These are phyloP conservation scores for Malacoraja senta DNA, from an alignment of 2,797 vertebrate genomes.

Conservation along the genomic window DNA sequence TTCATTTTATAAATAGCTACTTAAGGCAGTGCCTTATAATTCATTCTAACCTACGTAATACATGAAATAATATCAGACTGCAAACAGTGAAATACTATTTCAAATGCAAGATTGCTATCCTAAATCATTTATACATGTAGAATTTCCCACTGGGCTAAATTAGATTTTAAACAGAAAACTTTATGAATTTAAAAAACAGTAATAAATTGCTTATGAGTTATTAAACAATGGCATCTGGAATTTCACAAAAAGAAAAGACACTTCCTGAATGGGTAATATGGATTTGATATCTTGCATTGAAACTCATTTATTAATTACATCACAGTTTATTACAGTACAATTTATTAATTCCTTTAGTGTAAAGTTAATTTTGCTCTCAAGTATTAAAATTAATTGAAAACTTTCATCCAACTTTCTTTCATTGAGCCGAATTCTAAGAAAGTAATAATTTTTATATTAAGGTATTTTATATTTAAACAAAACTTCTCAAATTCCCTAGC, in stretches of 20 bases:
- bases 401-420: not conserved
- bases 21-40: not conserved
- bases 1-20: not conserved
- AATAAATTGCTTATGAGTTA: not conserved
- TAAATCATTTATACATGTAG: not conserved
- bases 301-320: not conserved
- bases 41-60: not conserved
- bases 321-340: not conserved
- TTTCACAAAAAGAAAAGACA: not conserved
- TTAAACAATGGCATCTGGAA: not conserved
- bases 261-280: not conserved
- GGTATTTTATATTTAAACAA: no score
- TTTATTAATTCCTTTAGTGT: not conserved
- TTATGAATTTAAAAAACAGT: not conserved
- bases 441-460: not conserved
- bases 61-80: slow-evolving; percentile 19
- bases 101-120: not conserved
- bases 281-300: not conserved
- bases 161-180: slow-evolving; percentile 13
- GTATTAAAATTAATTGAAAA: not conserved
- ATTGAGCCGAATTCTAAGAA: not conserved
- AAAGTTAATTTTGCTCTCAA: not conserved
- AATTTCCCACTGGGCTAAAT: not conserved
- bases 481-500: not conserved
- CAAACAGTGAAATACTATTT: not conserved